Percentiles rank a stretch among this genome's conserved stretches.
Conservation (phyloP, 2,888 invertebrate species). For the Drosophila cracens region DNA sequence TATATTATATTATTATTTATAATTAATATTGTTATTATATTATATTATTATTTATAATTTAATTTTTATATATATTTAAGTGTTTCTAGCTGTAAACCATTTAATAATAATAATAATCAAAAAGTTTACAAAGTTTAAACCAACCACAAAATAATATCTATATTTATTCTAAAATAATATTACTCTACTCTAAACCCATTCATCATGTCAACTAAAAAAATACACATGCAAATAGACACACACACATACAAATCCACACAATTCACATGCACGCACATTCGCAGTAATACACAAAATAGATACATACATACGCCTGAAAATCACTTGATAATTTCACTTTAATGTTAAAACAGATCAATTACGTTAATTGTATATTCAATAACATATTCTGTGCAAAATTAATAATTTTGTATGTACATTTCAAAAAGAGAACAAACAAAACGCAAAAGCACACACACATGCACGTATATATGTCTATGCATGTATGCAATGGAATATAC, state of each 20-base stretch:
- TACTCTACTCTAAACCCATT: neutral
- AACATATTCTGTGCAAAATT: neutral
- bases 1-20: too few relatives aligned
- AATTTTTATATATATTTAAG: neutral
- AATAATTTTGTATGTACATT: slow-evolving; percentile 1
- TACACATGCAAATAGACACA: neutral
- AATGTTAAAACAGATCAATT: neutral
- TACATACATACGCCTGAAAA: neutral
- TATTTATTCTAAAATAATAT: neutral
- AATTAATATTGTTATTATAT: too few relatives aligned
- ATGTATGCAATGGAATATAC: slow-evolving; percentile 18
- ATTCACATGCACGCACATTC: neutral
- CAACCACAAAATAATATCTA: neutral
- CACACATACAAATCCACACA: neutral
- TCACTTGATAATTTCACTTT: neutral
- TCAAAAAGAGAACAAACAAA: slow-evolving; percentile 6
- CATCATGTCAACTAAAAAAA: neutral
- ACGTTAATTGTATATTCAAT: neutral
- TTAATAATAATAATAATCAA: neutral
- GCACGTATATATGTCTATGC: slow-evolving; percentile 1
- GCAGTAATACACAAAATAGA: slow-evolving; percentile 4
- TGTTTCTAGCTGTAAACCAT: neutral
- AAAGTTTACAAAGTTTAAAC: neutral
- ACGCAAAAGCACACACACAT: neutral
- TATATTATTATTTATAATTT: neutral